phyloP scores from a whole-genome alignment of 2,113 vertebrate species.

The Pachypanchax playfairii region DNA sequence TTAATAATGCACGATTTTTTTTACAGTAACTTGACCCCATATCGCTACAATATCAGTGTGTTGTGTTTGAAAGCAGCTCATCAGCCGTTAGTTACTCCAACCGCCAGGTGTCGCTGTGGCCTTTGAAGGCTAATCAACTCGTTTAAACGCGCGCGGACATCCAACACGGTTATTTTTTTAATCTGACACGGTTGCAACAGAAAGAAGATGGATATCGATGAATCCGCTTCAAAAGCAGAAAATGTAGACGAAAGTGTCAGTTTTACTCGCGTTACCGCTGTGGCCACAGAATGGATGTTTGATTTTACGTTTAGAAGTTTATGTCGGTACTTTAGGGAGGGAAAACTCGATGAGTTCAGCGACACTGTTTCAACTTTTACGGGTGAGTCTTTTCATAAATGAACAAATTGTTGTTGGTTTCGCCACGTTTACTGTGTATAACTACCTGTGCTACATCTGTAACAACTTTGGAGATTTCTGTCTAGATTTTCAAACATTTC shows the following conservation, averaged over 20 bases:
- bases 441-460: too few species aligned
- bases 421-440: too few species aligned
- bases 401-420: too few species aligned
- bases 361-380: conserved; percentile 51
- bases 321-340: conserved; percentile 69
- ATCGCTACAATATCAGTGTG: too few species aligned
- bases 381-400: too few species aligned
- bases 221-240: not conserved
- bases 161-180: too few species aligned
- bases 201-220: too few species aligned
- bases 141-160: conserved; percentile 33
- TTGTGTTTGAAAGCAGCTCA: not conserved
- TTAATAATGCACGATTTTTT: too few species aligned
- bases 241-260: not conserved
- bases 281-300: conserved; percentile 67
- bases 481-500: too few species aligned
- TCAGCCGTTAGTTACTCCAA: not conserved
- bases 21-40: too few species aligned
- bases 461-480: too few species aligned
- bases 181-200: too few species aligned
- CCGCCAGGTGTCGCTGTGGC: conserved; percentile 24
- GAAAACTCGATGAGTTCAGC: conserved; percentile 54
- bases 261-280: conserved; percentile 26
- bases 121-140: fast-evolving
- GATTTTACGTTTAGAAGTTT: conserved; percentile 73